These are phyloP conservation scores for Tipula vernalis DNA, from an alignment of 2,888 invertebrate genomes.

Conservation along the genomic window DNA sequence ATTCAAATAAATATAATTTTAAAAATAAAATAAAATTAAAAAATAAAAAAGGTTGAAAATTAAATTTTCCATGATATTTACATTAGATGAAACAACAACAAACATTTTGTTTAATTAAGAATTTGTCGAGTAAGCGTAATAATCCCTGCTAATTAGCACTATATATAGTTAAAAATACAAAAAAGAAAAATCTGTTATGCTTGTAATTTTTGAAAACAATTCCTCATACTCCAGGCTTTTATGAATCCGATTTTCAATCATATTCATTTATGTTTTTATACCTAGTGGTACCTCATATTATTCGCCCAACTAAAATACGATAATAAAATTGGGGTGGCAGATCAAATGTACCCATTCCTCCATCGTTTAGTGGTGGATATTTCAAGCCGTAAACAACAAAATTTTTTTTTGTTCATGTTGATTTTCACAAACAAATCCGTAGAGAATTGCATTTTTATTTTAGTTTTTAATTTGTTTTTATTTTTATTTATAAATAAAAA, in stretches of 20 bases:
- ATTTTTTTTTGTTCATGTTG: neutral
- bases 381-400: neutral
- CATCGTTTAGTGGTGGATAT: neutral
- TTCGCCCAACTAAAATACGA: neutral
- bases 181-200: neutral
- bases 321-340: neutral
- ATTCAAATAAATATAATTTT: neutral
- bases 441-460: neutral
- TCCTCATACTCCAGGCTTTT: neutral
- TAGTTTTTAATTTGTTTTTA: slow-evolving; percentile 4
- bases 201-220: neutral
- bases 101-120: neutral
- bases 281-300: neutral
- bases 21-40: neutral
- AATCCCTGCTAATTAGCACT: neutral
- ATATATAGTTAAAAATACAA: neutral
- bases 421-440: neutral
- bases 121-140: neutral
- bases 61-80: neutral
- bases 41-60: neutral
- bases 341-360: neutral
- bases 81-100: neutral
- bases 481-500: neutral
- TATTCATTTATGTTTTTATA: neutral
- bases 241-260: neutral